Conservation (phyloP, 1,140 invertebrate genomes). For the Saccostrea glomerata region DNA sequence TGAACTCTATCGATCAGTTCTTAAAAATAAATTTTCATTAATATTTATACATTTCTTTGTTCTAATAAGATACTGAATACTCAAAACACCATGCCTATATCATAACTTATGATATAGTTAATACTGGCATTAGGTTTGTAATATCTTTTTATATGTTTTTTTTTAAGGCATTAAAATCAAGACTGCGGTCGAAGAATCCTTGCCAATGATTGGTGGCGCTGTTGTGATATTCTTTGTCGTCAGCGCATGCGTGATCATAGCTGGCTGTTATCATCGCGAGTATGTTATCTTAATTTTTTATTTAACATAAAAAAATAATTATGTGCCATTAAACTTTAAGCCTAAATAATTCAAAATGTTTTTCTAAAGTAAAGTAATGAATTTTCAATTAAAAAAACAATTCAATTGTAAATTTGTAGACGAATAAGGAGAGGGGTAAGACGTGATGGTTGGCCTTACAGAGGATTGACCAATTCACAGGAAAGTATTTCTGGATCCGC, state of each 20-base stretch:
- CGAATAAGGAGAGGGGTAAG: not conserved
- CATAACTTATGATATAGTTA: no score
- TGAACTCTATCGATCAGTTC: no score
- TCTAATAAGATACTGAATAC: no score
- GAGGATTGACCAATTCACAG: conserved; percentile 5
- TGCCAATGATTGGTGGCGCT: not conserved
- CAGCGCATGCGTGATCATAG: not conserved
- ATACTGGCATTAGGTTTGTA: no score
- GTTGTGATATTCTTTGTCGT: not conserved
- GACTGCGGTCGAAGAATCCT: not conserved
- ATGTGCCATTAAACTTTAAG: no score
- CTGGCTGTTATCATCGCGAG: not conserved
- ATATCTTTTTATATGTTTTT: not conserved
- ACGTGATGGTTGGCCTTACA: not conserved
- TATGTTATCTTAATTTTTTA: not conserved
- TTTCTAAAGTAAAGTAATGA: no score
- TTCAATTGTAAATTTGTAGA: not conserved
- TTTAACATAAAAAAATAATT: not conserved
- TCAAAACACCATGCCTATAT: no score
- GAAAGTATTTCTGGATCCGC: not conserved
- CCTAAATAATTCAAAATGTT: no score
- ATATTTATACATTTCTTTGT: no score
- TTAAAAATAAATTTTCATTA: no score
- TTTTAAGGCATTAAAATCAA: not conserved
- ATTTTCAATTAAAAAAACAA: no score